Conservation (phyloP, 2,888 invertebrate species). For the Dasysyrphus tricinctus region DNA sequence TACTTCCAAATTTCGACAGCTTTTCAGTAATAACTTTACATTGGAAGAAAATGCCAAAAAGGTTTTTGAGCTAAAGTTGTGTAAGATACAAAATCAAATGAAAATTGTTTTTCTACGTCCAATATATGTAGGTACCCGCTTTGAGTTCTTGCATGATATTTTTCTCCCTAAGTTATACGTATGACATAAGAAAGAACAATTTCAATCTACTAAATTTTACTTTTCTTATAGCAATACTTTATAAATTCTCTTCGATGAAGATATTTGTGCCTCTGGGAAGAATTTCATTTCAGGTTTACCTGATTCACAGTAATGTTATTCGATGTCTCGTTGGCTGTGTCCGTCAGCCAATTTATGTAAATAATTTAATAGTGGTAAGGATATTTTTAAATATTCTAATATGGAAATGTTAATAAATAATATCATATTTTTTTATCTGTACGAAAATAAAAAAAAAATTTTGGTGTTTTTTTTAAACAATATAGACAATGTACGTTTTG, state of each 20-base stretch:
- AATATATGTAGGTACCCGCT: too few relatives aligned
- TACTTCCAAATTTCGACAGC: too few relatives aligned
- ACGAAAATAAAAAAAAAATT: background rate
- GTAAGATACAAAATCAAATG: too few relatives aligned
- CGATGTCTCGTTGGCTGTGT: constrained; percentile 76
- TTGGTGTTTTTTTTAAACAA: background rate
- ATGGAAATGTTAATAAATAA: too few relatives aligned
- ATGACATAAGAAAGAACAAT: background rate
- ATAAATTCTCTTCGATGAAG: constrained; percentile 77
- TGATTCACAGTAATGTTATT: constrained; percentile 79
- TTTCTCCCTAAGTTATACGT: background rate
- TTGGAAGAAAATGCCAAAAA: too few relatives aligned
- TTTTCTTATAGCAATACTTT: constrained; percentile 78
- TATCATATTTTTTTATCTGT: background rate
- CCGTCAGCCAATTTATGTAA: constrained; percentile 79
- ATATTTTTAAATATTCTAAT: background rate
- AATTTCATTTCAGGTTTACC: constrained; percentile 80
- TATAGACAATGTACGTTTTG: constrained; percentile 77
- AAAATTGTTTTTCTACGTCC: too few relatives aligned
- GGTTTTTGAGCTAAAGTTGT: too few relatives aligned
- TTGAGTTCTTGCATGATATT: too few relatives aligned
- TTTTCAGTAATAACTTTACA: too few relatives aligned
- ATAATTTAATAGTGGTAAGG: constrained; percentile 78
- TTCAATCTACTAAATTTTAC: background rate
- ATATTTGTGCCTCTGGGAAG: constrained; percentile 79